Evolutionary conservation across 2,113 vertebrate species (phyloP).

Genomic region (Haemorhous mexicanus): DNA sequence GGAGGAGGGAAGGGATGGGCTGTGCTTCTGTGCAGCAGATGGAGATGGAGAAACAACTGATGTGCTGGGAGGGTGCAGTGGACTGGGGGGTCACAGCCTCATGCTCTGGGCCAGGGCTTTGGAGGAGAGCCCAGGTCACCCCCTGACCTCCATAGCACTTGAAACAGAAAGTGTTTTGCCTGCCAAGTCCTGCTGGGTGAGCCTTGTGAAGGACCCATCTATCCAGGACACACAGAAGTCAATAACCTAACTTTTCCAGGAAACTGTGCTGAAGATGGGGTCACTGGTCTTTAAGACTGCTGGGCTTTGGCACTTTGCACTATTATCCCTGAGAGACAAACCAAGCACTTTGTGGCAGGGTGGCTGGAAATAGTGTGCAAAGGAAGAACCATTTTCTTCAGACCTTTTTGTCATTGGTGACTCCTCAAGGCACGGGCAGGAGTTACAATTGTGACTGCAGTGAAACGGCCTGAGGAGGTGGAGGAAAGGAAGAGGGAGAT

Average conservation of each 20-base stretch:
- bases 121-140: neutral
- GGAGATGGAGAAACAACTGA: neutral
- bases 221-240: neutral
- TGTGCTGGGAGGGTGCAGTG: fast-evolving
- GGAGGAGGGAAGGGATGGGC: neutral
- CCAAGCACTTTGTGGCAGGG: neutral
- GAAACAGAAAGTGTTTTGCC: neutral
- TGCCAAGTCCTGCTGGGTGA: neutral
- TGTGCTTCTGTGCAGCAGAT: neutral
- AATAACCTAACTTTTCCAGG: neutral
- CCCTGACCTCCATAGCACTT: neutral
- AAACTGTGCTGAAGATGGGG: neutral
- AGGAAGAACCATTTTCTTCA: neutral
- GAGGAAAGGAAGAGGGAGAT: neutral
- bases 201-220: neutral
- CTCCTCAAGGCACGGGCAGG: neutral
- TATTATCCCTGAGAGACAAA: neutral
- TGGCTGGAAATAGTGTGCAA: fast-evolving
- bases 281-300: neutral
- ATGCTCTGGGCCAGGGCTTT: neutral
- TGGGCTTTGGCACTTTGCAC: neutral
- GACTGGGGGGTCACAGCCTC: fast-evolving
- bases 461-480: neutral
- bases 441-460: neutral
- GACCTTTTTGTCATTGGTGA: neutral